Percentiles rank a stretch among this genome's conserved stretches.
Conservation (phyloP, 2,797 vertebrate genomes). For the Naso thynnoides region DNA sequence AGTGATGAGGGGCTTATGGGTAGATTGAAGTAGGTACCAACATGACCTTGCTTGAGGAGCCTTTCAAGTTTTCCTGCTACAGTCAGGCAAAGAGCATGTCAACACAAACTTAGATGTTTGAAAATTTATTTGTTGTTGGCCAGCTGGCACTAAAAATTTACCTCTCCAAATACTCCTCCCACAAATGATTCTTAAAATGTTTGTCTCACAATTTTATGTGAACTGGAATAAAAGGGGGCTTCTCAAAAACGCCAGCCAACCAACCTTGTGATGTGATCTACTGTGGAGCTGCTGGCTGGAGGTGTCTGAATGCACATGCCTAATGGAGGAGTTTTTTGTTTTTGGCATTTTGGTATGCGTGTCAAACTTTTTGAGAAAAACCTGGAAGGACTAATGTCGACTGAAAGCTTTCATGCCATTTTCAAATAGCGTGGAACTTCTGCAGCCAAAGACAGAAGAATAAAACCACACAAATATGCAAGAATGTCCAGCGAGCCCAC, state of each 20-base stretch:
- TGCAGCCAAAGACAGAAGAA: conserved; percentile 49
- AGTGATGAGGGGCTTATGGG: conserved; percentile 25
- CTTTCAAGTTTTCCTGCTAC: conserved; percentile 30
- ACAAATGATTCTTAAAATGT: conserved; percentile 27
- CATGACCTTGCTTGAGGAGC: conserved; percentile 37
- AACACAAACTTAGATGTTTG: conserved; percentile 1
- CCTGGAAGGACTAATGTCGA: conserved; percentile 44
- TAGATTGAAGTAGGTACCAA: conserved; percentile 37
- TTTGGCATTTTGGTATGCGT: conserved; percentile 51
- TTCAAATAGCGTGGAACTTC: conserved; percentile 42
- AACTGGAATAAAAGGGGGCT: conserved; percentile 7
- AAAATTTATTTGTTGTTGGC: conserved; percentile 15
- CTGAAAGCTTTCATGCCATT: conserved; percentile 50
- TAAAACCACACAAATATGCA: conserved; percentile 72
- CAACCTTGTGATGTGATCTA: conserved; percentile 46
- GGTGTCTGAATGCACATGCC: background rate
- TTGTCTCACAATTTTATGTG: conserved; percentile 13
- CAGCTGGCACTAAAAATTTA: conserved; percentile 17
- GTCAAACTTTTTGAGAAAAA: conserved; percentile 35
- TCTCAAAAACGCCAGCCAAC: conserved; percentile 43
- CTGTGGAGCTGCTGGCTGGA: conserved; percentile 37
- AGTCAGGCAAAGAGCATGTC: background rate
- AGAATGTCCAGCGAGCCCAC: conserved; percentile 63
- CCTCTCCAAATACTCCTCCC: background rate
- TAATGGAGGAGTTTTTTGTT: conserved; percentile 33